Evolutionary conservation across 1,140 invertebrate species (phyloP).

Genomic region (Drosophila funebris): DNA sequence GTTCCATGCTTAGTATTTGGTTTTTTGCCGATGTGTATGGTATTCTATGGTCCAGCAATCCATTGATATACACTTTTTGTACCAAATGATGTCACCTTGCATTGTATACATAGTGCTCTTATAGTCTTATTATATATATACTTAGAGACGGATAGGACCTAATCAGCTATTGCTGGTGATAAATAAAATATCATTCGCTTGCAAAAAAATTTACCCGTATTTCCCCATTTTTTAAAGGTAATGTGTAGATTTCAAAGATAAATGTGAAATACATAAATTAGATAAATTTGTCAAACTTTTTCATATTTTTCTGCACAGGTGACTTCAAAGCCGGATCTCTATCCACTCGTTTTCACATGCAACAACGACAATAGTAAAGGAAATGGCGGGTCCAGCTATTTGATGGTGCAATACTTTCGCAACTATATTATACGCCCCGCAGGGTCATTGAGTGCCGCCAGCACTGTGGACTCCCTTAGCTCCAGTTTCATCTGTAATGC

Average conservation of each 20-base stretch:
- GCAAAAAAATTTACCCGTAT: too few species aligned
- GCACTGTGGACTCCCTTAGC: constrained; percentile 91
- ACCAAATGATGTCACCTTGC: too few species aligned
- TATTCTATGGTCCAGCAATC: too few species aligned
- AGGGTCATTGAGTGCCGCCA: constrained; percentile 90
- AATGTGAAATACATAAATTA: constrained; percentile 18
- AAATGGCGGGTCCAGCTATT: constrained; percentile 88
- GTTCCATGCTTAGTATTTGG: too few species aligned
- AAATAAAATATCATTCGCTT: too few species aligned
- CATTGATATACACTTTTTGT: too few species aligned
- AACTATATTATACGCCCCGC: constrained; percentile 89
- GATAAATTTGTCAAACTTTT: neutral
- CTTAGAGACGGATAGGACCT: too few species aligned
- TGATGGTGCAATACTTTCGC: constrained; percentile 92
- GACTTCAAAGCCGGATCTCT: constrained; percentile 92
- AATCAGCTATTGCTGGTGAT: too few species aligned
- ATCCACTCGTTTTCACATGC: constrained; percentile 92
- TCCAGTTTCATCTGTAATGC: constrained; percentile 92
- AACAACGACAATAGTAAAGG: constrained; percentile 86
- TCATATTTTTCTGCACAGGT: constrained; percentile 85
- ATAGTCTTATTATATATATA: too few species aligned
- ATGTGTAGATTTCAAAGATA: neutral
- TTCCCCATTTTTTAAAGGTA: too few species aligned
- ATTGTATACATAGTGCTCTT: too few species aligned
- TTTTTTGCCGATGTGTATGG: too few species aligned